phyloP scores from a whole-genome alignment of 2,797 vertebrate genomes.

The Paedocypris micromegethes region DNA sequence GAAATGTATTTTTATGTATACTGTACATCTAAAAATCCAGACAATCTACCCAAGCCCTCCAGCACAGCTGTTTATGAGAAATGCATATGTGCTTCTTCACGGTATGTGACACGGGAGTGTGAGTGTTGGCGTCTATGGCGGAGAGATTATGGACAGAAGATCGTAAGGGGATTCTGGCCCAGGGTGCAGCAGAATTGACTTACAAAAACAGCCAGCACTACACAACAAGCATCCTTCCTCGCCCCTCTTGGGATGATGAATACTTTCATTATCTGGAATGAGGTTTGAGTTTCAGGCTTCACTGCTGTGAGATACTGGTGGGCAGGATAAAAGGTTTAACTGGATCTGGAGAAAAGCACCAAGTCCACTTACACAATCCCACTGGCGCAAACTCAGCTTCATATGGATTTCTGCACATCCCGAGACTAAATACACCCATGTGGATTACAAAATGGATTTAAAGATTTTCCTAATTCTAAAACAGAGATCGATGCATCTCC shows the following conservation, averaged over 20 bases:
- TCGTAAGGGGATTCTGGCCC: conserved; percentile 17
- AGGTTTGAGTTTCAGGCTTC: conserved; percentile 39
- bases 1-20: conserved; percentile 1
- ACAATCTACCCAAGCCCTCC: conserved; percentile 33
- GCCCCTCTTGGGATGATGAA: conserved; percentile 55
- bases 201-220: conserved; percentile 49
- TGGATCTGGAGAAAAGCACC: conserved; percentile 11
- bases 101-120: conserved; percentile 12
- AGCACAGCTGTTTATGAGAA: conserved; percentile 1
- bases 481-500: conserved; percentile 25
- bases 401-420: conserved; percentile 23
- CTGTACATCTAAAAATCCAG: conserved; percentile 25
- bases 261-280: conserved; percentile 65
- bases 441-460: conserved; percentile 6
- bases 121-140: conserved; percentile 24
- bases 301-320: conserved; percentile 23
- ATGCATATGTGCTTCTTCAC: not conserved
- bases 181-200: conserved; percentile 54
- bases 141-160: conserved; percentile 31
- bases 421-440: conserved; percentile 29
- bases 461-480: conserved; percentile 9
- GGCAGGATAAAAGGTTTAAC: conserved; percentile 19
- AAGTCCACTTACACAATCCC: not conserved
- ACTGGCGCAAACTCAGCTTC: not conserved
- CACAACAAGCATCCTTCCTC: conserved; percentile 21